A percentile compares a stretch with the other conserved stretches of the same genome.
phyloP scores from a whole-genome alignment of 1,140 invertebrate species.

The Tetranychus cinnabarinus region DNA sequence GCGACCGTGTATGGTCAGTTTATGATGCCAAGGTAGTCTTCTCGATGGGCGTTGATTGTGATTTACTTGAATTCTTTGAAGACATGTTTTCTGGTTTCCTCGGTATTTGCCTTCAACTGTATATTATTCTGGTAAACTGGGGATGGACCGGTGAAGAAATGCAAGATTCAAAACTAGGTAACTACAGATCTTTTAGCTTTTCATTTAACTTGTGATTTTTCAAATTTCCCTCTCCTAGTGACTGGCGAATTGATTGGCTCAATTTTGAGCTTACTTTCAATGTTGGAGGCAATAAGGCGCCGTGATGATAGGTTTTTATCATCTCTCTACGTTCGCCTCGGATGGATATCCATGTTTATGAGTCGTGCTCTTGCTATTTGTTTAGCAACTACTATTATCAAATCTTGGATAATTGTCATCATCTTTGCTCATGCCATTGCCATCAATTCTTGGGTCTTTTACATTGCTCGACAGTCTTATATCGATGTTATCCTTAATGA shows the following conservation, averaged over 20 bases:
- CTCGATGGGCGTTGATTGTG: conserved; percentile 8
- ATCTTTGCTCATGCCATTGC: conserved; percentile 11
- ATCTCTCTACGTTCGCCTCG: conserved; percentile 10
- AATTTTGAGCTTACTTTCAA: conserved; percentile 11
- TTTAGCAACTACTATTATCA: conserved; percentile 9
- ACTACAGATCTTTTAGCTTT: not conserved
- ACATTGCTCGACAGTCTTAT: conserved; percentile 4
- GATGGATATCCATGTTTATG: conserved; percentile 13
- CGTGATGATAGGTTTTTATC: conserved; percentile 15
- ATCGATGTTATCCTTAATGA: not conserved
- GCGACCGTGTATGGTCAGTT: conserved; percentile 4
- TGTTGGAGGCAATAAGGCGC: conserved; percentile 13
- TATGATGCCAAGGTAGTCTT: conserved; percentile 12
- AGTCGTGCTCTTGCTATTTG: conserved; percentile 12
- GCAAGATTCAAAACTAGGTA: not conserved
- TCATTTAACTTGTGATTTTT: not conserved
- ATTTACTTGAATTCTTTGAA: conserved; percentile 14
- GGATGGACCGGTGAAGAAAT: no score
- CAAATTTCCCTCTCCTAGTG: conserved; percentile 2
- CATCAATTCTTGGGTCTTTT: conserved; percentile 10
- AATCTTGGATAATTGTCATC: conserved; percentile 7
- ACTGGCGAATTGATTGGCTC: conserved; percentile 13
- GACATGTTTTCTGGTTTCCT: conserved; percentile 16
- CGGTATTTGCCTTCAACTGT: conserved; percentile 14
- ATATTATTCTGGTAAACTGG: conserved; percentile 9